phyloP scores from a whole-genome alignment of 1,140 invertebrate genomes.

The Drosophila kepulauana region DNA sequence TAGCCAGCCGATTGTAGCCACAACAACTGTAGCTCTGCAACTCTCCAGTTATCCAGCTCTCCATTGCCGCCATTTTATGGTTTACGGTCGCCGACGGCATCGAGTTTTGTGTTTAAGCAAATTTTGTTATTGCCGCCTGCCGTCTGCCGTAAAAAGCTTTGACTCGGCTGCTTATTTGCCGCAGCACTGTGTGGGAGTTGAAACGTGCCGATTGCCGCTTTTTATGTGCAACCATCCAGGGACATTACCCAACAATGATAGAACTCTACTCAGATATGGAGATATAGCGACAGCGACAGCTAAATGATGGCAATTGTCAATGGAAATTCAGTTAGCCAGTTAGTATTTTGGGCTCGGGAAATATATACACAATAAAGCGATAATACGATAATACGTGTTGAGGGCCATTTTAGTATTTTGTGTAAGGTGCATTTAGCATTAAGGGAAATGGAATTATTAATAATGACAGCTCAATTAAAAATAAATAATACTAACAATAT shows the following conservation, averaged over 20 bases:
- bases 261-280: neutral
- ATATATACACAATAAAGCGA: conserved; percentile 5
- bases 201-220: conserved; percentile 73
- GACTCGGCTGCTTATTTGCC: neutral
- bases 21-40: neutral
- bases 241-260: conserved; percentile 23
- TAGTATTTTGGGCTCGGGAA: neutral
- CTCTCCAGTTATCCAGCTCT: too few relatives aligned
- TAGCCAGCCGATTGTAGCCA: conserved; percentile 14
- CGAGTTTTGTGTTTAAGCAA: conserved; percentile 30
- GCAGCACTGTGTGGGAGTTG: conserved; percentile 20
- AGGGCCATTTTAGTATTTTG: conserved; percentile 28
- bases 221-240: conserved; percentile 21
- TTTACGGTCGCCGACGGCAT: conserved; percentile 57
- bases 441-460: too few relatives aligned
- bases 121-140: conserved; percentile 28
- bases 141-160: conserved; percentile 33
- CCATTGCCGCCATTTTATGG: conserved; percentile 72
- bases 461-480: too few relatives aligned
- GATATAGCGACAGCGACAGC: conserved; percentile 6
- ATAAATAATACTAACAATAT: too few relatives aligned
- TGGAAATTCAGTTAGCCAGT: conserved; percentile 28
- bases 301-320: conserved; percentile 71
- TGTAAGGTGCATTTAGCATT: too few relatives aligned
- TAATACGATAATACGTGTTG: conserved; percentile 35